Evolutionary conservation across 2,797 vertebrate genomes (phyloP), one percentile per base, ranked within the genome.

Genomic region (Iguana delicatissima): DNA sequence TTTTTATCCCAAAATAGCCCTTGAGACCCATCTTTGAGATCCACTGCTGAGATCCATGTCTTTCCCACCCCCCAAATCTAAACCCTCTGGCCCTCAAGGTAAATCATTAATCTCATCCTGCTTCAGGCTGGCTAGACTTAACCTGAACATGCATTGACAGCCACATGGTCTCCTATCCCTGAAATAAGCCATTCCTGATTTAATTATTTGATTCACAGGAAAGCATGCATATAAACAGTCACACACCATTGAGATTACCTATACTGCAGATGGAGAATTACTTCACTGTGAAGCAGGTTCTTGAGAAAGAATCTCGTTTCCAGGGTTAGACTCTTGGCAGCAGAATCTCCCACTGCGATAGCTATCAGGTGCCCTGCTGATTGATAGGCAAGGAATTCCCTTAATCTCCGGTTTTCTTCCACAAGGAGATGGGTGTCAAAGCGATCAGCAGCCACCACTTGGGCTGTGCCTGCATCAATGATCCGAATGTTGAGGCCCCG

Each of bases 171-270:
- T 22, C 59, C 59, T 20, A 62, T 8, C 59, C 59, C 20, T 6
- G 59, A 62, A 62, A 62, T 13, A 46, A 84, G 24, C 74, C 62
- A 59, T 74, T 46, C 16, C 42, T 32, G 42, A 4, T 59, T 20
- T 72, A 32, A 80, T 52, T 9, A 38, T 42, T 52, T 26, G 2
- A 4, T 77, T 73, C 52, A 29, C 29, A 64, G 9, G 50, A 46
- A 6, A 10, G 13, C 80, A 50, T 4, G 46, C 14, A 46, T n/a
- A 14, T n/a, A 13, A 52, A 52, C 7, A 8, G 52, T 52, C 20
- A 22, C 59, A 22, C 59, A 62, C 20, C 20, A 62, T 5, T 2
- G 26, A 9, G 14, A 67, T 90, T 95, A 98, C 98, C 98, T 98
- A 97, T 92, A 90, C 4, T 95, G 82, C 84, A 85, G 87, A 6